Conservation (phyloP, 2,888 invertebrate genomes). For the Pyrrhia umbra region DNA sequence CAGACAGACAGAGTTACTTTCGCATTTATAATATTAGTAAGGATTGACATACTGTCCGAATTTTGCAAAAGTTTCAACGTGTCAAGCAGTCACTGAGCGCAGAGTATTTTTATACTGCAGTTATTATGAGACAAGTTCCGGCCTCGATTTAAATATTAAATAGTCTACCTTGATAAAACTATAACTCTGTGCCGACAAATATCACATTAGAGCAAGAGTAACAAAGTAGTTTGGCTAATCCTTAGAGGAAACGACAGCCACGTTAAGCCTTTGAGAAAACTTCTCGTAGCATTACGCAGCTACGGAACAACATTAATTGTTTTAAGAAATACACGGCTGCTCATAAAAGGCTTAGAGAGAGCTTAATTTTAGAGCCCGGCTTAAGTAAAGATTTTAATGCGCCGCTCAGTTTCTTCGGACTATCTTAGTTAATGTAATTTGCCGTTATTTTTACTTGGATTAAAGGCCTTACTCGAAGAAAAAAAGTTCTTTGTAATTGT, state of each 20-base stretch:
- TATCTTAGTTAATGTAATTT: slow-evolving; percentile 45
- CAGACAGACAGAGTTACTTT: no score
- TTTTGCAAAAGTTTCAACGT: no score
- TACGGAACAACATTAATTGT: slow-evolving; percentile 69
- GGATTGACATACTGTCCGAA: no score
- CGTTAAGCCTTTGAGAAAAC: slow-evolving; percentile 71
- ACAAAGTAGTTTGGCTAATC: slow-evolving; percentile 71
- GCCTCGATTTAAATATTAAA: no score
- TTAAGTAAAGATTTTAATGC: slow-evolving; percentile 48
- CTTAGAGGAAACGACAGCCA: slow-evolving; percentile 64
- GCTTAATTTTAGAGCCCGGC: slow-evolving; percentile 48
- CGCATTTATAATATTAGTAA: no score
- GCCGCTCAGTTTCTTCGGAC: slow-evolving; percentile 24
- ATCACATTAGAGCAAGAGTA: slow-evolving; percentile 60
- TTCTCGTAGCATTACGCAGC: slow-evolving; percentile 64
- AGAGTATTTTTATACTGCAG: no score
- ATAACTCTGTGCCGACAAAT: slow-evolving; percentile 56
- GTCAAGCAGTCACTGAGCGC: no score
- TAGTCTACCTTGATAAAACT: slow-evolving; percentile 49
- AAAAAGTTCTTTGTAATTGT: not conserved
- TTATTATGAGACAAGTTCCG: no score
- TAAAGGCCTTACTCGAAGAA: not conserved
- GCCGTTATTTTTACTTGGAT: not conserved
- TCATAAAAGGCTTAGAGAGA: slow-evolving; percentile 64
- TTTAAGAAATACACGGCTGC: slow-evolving; percentile 71